Evolutionary conservation across 2,797 vertebrate genomes (phyloP).

Genomic region (Taenioides sp.): DNA sequence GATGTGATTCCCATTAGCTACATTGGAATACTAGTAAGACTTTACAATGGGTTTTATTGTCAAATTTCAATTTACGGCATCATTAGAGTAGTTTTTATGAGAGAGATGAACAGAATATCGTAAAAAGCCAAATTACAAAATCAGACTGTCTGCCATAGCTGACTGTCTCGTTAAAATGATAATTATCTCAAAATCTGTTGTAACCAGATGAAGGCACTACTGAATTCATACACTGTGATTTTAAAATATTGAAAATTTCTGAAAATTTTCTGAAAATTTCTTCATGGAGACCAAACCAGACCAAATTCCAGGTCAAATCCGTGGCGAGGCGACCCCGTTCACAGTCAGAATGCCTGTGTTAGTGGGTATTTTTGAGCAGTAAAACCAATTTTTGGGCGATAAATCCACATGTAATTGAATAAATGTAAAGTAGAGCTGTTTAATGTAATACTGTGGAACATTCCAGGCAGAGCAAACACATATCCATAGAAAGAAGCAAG

Average conservation of each 20-base stretch:
- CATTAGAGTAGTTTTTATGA: neutral
- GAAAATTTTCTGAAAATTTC: too few species aligned
- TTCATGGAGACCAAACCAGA: too few species aligned
- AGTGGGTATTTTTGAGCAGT: too few species aligned
- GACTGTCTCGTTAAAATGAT: neutral
- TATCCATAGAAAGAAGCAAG: too few species aligned
- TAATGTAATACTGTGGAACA: too few species aligned
- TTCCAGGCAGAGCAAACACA: too few species aligned
- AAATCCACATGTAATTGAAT: too few species aligned
- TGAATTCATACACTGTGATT: neutral
- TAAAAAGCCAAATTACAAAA: neutral
- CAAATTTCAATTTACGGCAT: slow-evolving; percentile 4
- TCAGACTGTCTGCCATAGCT: neutral
- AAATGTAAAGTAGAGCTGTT: too few species aligned
- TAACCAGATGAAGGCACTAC: neutral
- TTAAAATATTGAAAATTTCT: neutral
- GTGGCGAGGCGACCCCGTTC: too few species aligned
- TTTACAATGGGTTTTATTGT: slow-evolving; percentile 1
- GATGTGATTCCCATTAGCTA: neutral
- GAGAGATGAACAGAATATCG: neutral
- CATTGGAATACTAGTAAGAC: neutral
- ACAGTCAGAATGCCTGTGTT: too few species aligned
- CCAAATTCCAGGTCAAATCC: too few species aligned
- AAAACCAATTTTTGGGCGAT: too few species aligned
- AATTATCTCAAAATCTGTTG: neutral